Percentiles rank a stretch among this genome's conserved stretches.
These are phyloP conservation scores for Diachrysia chrysitis DNA, from an alignment of 2,888 invertebrate species.

Conservation along the genomic window DNA sequence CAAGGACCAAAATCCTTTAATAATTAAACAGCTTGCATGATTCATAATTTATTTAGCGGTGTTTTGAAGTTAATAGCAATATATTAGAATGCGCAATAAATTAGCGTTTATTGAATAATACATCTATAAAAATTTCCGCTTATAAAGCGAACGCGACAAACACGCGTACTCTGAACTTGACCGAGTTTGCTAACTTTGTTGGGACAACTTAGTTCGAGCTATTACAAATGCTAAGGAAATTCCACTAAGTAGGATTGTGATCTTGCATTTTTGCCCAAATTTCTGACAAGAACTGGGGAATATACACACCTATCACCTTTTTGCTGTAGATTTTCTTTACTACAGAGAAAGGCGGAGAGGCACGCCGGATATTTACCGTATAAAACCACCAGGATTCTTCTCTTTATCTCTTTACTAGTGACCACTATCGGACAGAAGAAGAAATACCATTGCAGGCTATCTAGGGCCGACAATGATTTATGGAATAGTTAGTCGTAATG, in stretches of 20 bases:
- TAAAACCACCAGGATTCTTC: too few species aligned
- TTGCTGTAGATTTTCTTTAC: too few species aligned
- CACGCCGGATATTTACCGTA: too few species aligned
- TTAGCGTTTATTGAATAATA: slow-evolving; percentile 29
- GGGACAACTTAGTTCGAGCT: slow-evolving; percentile 11
- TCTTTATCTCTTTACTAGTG: too few species aligned
- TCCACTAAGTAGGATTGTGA: too few species aligned
- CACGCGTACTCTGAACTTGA: slow-evolving; percentile 54
- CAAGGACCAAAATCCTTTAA: background rate
- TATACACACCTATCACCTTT: too few species aligned
- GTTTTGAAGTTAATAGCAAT: background rate
- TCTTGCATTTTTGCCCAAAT: too few species aligned
- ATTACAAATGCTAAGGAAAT: background rate
- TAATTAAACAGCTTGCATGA: background rate
- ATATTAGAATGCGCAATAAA: slow-evolving; percentile 11
- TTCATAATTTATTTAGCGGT: background rate
- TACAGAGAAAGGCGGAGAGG: too few species aligned
- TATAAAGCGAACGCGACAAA: slow-evolving; percentile 22
- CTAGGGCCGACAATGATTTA: background rate
- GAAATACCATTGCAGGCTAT: too few species aligned
- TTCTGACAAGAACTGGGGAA: too few species aligned
- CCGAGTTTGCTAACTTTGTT: slow-evolving; percentile 45
- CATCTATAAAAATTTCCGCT: slow-evolving; percentile 34
- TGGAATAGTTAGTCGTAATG: background rate
- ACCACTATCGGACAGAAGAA: too few species aligned